Evolutionary conservation across 2,113 vertebrate genomes (phyloP).

Genomic region (Halichoerus grypus): DNA sequence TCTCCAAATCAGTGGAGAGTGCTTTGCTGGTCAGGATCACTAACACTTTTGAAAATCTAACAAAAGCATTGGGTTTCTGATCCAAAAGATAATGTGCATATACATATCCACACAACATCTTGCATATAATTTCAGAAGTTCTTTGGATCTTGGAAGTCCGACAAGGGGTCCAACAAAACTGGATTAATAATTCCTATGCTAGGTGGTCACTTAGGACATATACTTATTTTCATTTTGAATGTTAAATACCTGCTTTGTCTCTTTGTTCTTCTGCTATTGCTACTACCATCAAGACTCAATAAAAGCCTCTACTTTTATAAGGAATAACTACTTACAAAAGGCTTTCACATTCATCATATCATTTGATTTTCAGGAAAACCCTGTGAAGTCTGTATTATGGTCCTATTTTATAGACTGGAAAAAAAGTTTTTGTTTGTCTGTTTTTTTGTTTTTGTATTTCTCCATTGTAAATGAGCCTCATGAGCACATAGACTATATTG

Average conservation of each 20-base stretch:
- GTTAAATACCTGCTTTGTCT: background rate
- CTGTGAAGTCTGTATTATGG: background rate
- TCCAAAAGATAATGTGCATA: background rate
- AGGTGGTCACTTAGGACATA: background rate
- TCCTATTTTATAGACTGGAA: background rate
- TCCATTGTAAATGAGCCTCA: background rate
- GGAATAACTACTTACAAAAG: conserved; percentile 5
- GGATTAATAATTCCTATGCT: background rate
- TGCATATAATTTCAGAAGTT: background rate
- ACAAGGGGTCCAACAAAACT: background rate
- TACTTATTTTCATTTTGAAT: background rate
- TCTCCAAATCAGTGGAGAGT: background rate
- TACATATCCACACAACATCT: background rate
- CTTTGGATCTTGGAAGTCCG: background rate
- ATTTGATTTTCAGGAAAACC: background rate
- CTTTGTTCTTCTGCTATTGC: background rate
- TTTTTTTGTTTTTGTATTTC: background rate
- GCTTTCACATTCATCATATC: background rate
- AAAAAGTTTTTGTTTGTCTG: background rate
- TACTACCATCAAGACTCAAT: background rate
- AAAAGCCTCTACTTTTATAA: background rate
- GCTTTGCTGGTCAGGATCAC: background rate
- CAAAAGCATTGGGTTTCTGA: background rate
- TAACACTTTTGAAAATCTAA: conserved; percentile 12
- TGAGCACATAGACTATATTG: background rate